Base-by-base conservation (phyloP, 2,797 vertebrate genomes). In the Falco naumanni region DNA sequence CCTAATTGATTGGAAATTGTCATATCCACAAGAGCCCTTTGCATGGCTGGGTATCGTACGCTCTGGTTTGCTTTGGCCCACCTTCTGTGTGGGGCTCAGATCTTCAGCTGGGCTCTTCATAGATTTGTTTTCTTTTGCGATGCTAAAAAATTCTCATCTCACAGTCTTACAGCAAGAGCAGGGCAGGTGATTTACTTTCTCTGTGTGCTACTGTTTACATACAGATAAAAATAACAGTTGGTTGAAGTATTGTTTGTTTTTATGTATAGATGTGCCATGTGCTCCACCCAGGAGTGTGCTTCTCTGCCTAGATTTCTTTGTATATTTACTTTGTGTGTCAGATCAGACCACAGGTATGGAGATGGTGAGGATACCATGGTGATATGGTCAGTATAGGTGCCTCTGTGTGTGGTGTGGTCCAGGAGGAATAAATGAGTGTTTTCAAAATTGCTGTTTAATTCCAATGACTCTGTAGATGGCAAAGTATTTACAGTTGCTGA, bases 161-260 rank as follows among this genome's bases (percentile, higher is more conserved):
- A 0, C 15, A 47, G 59, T 56, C 39, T 84, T 93, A 50, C 33
- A 84, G 54, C 57, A 75, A 54, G 59, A 81, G n/a, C 68, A 63
- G n/a, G 70, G 39, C 74, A 79, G 70, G 74, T 69, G 72, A 50
- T 79, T 74, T 86, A 63, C 72, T 96, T 93, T 81, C 57, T 80
- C 33, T 47, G 6, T 48, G 69, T 76, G 65, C 53, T 81, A 31
- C 37, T 90, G 61, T 96, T 96, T 88, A 78, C 79, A 37, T 48
- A 60, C 0, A 2, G 84, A 84, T 92, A 88, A 89, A 95, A 96
- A 85, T 84, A 95, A 89, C 86, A 85, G 75, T 84, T 80, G 50
- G 81, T 84, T 84, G 61, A 81, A 79, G 51, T 86, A 41, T 41
- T 89, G 90, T 96, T 95, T 95, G 88, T 31, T 94, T 95, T 91